phyloP scores from a whole-genome alignment of 2,888 invertebrate species.

The Watsonalla cultraria region DNA sequence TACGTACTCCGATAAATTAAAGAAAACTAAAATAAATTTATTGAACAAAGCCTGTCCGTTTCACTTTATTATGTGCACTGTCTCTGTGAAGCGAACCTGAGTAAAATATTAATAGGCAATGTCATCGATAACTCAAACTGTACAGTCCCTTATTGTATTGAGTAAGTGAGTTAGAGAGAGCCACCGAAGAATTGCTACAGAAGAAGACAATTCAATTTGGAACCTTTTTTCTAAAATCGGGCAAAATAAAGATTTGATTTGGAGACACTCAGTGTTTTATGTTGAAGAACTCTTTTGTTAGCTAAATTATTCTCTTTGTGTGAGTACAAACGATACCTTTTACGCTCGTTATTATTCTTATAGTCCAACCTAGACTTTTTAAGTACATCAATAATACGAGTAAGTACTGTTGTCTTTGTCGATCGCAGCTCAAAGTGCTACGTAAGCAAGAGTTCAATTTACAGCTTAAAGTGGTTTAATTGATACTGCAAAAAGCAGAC shows the following conservation, averaged over 20 bases:
- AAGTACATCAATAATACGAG: no score
- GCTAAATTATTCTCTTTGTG: neutral
- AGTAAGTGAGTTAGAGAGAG: neutral
- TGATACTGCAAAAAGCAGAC: neutral
- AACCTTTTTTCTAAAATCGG: constrained; percentile 25
- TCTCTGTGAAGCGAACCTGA: neutral
- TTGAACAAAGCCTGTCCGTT: no score
- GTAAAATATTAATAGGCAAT: neutral
- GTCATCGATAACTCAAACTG: neutral
- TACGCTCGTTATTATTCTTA: neutral
- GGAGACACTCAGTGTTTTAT: constrained; percentile 4
- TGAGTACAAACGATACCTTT: neutral
- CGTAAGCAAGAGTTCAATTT: no score
- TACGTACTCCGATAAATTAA: no score
- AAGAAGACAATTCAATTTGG: constrained; percentile 24
- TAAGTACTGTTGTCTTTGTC: no score
- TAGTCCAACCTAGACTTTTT: no score
- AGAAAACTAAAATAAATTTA: no score
- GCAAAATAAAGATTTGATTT: constrained; percentile 34
- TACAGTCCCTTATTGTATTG: neutral
- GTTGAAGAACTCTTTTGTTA: neutral
- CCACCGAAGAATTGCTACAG: constrained; percentile 1
- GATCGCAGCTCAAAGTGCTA: no score
- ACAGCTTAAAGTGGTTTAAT: neutral
- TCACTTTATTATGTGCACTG: no score